phyloP scores from a whole-genome alignment of 2,888 invertebrate species.

The Drosophila setosimentum region DNA sequence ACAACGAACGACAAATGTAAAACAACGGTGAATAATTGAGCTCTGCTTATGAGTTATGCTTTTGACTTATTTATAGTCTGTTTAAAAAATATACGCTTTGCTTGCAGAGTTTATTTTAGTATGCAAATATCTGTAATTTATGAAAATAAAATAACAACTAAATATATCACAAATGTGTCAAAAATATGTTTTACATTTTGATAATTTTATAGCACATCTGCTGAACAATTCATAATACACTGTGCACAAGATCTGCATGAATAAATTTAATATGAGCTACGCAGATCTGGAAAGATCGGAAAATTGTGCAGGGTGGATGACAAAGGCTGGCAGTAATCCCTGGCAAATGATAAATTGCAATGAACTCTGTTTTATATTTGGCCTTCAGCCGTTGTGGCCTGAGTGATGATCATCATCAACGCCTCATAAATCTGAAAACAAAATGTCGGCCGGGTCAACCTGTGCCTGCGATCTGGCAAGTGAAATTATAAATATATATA shows the following conservation, averaged over 20 bases:
- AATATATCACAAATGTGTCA: neutral
- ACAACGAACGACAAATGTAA: conserved; percentile 14
- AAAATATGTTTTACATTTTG: neutral
- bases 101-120: neutral
- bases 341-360: conserved; percentile 63
- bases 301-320: neutral
- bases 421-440: conserved; percentile 60
- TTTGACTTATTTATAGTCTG: neutral
- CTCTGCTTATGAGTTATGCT: neutral
- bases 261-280: conserved; percentile 3
- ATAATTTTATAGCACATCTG: neutral
- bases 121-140: neutral
- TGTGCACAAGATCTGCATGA: neutral
- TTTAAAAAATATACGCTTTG: neutral
- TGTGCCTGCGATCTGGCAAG: conserved; percentile 47
- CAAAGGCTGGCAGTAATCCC: conserved; percentile 27
- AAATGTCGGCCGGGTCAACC: conserved; percentile 52
- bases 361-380: conserved; percentile 67
- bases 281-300: neutral
- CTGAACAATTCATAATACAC: neutral
- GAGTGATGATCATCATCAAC: conserved; percentile 43
- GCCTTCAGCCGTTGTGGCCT: conserved; percentile 65
- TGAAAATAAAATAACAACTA: neutral
- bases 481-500: conserved; percentile 21
- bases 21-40: neutral